phyloP scores from a whole-genome alignment of 2,888 invertebrate genomes.

The Alentia gelatinosa region DNA sequence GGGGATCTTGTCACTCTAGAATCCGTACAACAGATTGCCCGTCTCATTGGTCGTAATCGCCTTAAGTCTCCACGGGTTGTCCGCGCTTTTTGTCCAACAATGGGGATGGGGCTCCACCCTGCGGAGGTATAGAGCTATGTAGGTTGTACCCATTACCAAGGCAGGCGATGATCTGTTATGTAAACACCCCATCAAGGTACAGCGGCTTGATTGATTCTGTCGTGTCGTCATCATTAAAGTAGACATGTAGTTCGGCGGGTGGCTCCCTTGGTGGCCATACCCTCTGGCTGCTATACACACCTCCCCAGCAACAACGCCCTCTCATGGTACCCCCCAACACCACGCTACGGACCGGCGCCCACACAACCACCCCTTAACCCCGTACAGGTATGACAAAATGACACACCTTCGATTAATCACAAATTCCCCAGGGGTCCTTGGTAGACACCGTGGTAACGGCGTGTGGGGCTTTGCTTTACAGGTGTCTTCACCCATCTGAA shows the following conservation, averaged over 20 bases:
- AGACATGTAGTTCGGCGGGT: not conserved
- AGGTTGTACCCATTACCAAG: not conserved
- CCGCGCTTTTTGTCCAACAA: not conserved
- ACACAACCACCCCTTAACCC: not conserved
- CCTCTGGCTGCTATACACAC: not conserved
- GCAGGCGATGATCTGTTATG: not conserved
- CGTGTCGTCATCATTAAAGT: not conserved
- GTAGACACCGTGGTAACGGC: not conserved
- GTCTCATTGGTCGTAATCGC: not conserved
- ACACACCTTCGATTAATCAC: slow-evolving; percentile 26
- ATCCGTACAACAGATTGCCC: not conserved
- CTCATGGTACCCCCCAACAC: not conserved
- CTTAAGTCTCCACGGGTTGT: not conserved
- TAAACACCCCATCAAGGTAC: not conserved
- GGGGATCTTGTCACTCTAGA: not conserved
- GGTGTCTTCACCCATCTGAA: not conserved
- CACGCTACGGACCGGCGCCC: not conserved
- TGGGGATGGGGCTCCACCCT: not conserved
- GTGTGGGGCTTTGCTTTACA: not conserved
- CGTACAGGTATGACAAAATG: not conserved
- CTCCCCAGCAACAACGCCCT: not conserved
- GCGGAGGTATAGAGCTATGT: not conserved
- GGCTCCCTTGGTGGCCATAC: not conserved
- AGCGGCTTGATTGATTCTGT: not conserved
- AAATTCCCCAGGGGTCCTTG: not conserved